These are phyloP conservation scores for Crossaster papposus DNA, from an alignment of 53 echinoderm and acorn worm genomes.

Conservation along the genomic window DNA sequence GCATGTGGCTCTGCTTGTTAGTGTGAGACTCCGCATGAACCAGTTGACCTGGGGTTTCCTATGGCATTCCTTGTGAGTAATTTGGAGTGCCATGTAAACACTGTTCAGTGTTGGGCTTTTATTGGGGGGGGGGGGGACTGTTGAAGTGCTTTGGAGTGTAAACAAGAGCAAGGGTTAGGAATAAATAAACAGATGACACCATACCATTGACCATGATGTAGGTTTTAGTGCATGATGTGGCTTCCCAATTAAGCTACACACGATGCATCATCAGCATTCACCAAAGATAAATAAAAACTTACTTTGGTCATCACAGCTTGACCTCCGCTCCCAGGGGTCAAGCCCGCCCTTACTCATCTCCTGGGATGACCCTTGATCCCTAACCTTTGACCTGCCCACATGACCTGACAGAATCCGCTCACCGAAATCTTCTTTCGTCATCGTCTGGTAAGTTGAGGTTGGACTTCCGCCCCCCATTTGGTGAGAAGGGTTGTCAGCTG, in stretches of 20 bases:
- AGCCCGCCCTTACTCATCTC: constrained; percentile 26
- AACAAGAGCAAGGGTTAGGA: neutral
- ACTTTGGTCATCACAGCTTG: constrained; percentile 51
- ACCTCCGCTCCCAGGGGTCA: constrained; percentile 83
- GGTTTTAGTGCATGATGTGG: constrained; percentile 15
- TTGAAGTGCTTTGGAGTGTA: too few relatives aligned
- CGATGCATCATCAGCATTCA: neutral
- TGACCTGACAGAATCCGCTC: constrained; percentile 78
- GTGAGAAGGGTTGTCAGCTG: constrained; percentile 50
- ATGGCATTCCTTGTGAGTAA: too few relatives aligned
- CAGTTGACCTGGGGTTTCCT: too few relatives aligned
- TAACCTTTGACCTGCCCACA: constrained; percentile 68
- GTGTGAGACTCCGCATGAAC: too few relatives aligned
- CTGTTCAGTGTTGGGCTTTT: too few relatives aligned
- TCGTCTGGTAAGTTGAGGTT: neutral
- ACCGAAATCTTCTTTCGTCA: constrained; percentile 64
- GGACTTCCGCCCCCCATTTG: constrained; percentile 33
- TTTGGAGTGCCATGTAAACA: too few relatives aligned
- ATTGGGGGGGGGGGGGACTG: too few relatives aligned
- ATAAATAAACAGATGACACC: neutral
- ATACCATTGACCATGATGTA: constrained; percentile 2
- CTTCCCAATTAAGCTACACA: constrained; percentile 2
- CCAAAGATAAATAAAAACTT: constrained; percentile 27
- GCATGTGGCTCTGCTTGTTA: too few relatives aligned
- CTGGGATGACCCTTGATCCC: constrained; percentile 40